Evolutionary conservation across 2,888 invertebrate species (phyloP), one percentile per base, ranked within the genome.

Genomic region (Dioctria linearis): DNA sequence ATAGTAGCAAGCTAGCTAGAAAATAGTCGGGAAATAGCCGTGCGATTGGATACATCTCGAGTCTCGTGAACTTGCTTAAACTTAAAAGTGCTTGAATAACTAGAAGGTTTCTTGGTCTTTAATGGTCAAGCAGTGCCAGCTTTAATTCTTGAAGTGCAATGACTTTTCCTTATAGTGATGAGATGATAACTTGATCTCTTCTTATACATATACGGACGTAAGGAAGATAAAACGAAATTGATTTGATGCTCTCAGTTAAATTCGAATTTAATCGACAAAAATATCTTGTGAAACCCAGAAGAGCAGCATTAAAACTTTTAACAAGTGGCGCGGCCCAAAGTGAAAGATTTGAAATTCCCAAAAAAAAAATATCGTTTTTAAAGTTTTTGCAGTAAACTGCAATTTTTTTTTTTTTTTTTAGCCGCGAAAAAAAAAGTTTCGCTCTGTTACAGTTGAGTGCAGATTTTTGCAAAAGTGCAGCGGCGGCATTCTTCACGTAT

Each of bases 1-100:
- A 57, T 9, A 11, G 13, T 42, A 51, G 4, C n/a, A 11, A 69
- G 39, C 39, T 51, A 3, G 61, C 63, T 76, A 63, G 76, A 49
- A 63, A 63, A 61, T 76, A 76, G 76, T 76, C 61, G 63, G 39
- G 63, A 76, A 13, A 63, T 51, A 43, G 76, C 76, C 63, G 76
- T 76, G 46, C 76, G 76, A 63, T n/a, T 39, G 63, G 49, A 25
- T 76, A 76, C 76, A 63, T 63, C 76, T 46, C n/a, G 9, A 63
- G 25, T 46, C 37, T 57, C 63, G 37, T 25, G 25, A 25, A 25
- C 25, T 25, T 25, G 63, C 46, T 57, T 25, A 46, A 37, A 13
- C 43, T 37, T 13, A 46, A 40, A 25, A 25, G 42, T 9, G 13
- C 13, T 66, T 54, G 76, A 40, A 39, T 37, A n/a, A n/a, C n/a